Percentiles rank a stretch among this genome's conserved stretches.
These are phyloP conservation scores for Pachycephala philippinensis DNA, from an alignment of 2,113 vertebrate genomes.

Conservation along the genomic window DNA sequence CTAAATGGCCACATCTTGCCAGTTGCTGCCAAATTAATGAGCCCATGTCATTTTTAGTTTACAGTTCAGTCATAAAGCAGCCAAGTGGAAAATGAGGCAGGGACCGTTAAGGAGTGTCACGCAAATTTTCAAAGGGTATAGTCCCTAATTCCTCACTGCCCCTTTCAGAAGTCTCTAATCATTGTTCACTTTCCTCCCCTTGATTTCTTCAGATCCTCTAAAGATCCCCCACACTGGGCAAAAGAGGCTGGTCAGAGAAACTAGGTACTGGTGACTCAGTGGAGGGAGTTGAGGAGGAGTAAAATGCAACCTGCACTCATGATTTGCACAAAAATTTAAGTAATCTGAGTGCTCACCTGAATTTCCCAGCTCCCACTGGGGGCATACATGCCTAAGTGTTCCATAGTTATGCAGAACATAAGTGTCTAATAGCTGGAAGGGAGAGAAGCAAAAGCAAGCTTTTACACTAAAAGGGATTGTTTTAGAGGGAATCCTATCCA, in stretches of 20 bases:
- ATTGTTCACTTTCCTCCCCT: conserved; percentile 13
- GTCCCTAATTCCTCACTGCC: conserved; percentile 60
- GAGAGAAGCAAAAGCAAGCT: not conserved
- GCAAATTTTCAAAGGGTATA: conserved; percentile 65
- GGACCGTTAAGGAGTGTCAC: conserved; percentile 68
- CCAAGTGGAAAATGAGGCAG: conserved; percentile 82
- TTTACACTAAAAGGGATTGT: not conserved
- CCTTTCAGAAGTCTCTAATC: conserved; percentile 67
- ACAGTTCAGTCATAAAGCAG: conserved; percentile 78
- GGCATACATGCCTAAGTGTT: not conserved
- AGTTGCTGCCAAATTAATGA: conserved; percentile 86
- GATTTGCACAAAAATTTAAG: not conserved
- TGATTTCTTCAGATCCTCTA: conserved; percentile 46
- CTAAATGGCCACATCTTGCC: conserved; percentile 78
- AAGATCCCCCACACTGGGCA: conserved; percentile 19
- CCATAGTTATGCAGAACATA: not conserved
- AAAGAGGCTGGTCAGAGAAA: conserved; percentile 4
- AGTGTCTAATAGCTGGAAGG: not conserved
- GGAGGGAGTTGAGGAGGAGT: not conserved
- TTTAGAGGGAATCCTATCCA: not conserved
- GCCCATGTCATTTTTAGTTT: conserved; percentile 85
- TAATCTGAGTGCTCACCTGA: not conserved
- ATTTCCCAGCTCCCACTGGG: accelerated
- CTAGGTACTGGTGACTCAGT: not conserved
- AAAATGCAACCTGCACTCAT: not conserved